These are phyloP conservation scores for Anoplopoma fimbria DNA, from an alignment of 2,113 vertebrate genomes.

Conservation along the genomic window DNA sequence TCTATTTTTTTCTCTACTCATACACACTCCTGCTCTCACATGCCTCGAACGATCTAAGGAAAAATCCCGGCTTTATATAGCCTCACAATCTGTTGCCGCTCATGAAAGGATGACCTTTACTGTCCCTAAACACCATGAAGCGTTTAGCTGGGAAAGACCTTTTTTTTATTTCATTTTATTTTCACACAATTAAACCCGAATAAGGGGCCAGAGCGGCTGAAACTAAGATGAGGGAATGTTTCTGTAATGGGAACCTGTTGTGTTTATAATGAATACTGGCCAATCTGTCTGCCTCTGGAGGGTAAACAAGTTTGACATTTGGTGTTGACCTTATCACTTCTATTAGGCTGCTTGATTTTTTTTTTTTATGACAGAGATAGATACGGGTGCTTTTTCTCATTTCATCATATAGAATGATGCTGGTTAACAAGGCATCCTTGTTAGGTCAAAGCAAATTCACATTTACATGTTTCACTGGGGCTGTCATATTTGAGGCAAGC, in stretches of 20 bases:
- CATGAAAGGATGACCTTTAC: conserved; percentile 56
- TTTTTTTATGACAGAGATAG: conserved; percentile 76
- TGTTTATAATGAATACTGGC: conserved; percentile 73
- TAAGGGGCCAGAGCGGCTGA: not conserved
- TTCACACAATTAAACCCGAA: conserved; percentile 60
- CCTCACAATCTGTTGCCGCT: conserved; percentile 25
- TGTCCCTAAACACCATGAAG: conserved; percentile 24
- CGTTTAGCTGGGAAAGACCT: conserved; percentile 11
- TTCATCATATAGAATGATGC: conserved; percentile 69
- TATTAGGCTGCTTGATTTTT: conserved; percentile 69
- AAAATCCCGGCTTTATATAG: not conserved
- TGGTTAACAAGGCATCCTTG: conserved; percentile 75
- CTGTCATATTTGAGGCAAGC: conserved; percentile 28
- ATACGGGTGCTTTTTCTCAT: conserved; percentile 66
- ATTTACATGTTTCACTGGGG: conserved; percentile 58
- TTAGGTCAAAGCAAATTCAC: conserved; percentile 64
- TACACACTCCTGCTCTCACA: not conserved
- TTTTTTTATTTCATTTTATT: conserved; percentile 50
- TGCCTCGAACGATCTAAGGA: not conserved
- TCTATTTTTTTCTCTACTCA: conserved; percentile 9
- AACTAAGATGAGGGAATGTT: conserved; percentile 44
- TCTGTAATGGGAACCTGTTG: conserved; percentile 67
- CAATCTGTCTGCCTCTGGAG: conserved; percentile 70
- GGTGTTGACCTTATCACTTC: conserved; percentile 78
- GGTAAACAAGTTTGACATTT: conserved; percentile 81